Evolutionary conservation across 2,113 vertebrate genomes (phyloP).

Genomic region (Aramus guarauna): DNA sequence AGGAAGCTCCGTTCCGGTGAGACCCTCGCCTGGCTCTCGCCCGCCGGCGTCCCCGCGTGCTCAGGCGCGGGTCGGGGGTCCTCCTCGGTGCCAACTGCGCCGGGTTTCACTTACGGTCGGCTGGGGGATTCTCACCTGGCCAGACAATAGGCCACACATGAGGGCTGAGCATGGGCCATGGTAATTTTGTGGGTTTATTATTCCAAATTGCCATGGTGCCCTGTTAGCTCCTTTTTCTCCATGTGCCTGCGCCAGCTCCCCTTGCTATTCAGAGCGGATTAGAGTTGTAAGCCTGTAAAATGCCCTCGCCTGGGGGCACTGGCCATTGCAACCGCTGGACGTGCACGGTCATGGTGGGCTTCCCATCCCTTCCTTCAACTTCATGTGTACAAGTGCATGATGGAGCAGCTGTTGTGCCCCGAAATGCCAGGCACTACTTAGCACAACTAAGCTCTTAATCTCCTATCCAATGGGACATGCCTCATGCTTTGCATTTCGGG

Average conservation of each 20-base stretch:
- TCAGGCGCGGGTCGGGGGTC: neutral
- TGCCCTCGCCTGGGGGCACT: neutral
- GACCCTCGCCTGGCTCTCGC: fast-evolving
- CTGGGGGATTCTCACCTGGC: neutral
- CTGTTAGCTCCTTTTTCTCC: neutral
- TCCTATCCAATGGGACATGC: neutral
- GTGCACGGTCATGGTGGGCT: fast-evolving
- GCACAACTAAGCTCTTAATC: neutral
- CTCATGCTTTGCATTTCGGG: neutral
- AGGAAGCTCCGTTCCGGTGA: neutral
- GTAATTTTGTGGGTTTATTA: neutral
- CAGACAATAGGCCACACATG: neutral
- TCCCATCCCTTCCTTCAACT: neutral
- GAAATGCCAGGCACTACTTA: neutral
- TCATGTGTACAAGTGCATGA: neutral
- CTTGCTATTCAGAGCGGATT: neutral
- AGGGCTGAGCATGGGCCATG: neutral
- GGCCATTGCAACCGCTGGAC: neutral
- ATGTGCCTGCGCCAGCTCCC: neutral
- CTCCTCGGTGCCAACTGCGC: fast-evolving
- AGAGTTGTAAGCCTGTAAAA: neutral
- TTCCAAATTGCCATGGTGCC: neutral
- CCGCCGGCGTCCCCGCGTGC: fast-evolving
- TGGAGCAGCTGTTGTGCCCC: neutral
- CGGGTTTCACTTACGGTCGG: neutral